Evolutionary conservation across 1,140 invertebrate genomes (phyloP), one percentile per base, ranked within the genome.

Genomic region (Lordiphosa clarofinis): DNA sequence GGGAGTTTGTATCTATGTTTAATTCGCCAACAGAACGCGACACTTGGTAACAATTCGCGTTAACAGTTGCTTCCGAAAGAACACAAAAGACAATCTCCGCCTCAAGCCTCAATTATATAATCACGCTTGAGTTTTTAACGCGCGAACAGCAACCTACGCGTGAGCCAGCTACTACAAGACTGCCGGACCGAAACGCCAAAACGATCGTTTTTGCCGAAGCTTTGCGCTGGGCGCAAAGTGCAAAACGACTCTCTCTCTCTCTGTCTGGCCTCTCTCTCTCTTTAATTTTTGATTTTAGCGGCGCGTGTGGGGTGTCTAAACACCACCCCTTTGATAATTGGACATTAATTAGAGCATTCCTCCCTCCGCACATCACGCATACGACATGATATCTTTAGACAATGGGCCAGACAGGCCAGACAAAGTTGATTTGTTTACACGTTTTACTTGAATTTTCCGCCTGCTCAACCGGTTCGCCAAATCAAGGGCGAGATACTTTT

Each of bases 121-220:
- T 70, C 52, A 53, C 57, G 61, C 75, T 62, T 40, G 36, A 49
- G 48, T 39, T 15, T 50, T 49, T 44, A 48, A 84, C 59, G 78
- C 76, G 76, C 73, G 64, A 24, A 38, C 68, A 82, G 28, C 76
- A 84, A 84, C 86, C 75, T 61, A 68, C 72, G 73, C 86, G 71
- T 74, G 79, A 87, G 86, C 79, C 86, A 87, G 75, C 68, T 73
- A 86, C 63, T 64, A 56, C 61, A 76, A 81, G 74, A 87, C 86
- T 87, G 71, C 79, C 57, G 50, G 10, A 38, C 8, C 10, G 11
- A 19, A 40, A 11, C 10, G 49, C 33, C 19, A 7, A 7, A 8
- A 8, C 58, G 76, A 82, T 71, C 76, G 60, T 38, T 31, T 47
- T 7, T 31, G 5, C 43, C 60, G 57, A 53, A 43, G 56, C 63